Base-by-base conservation (phyloP, 2,888 invertebrate genomes). In the Drosophila recens region DNA sequence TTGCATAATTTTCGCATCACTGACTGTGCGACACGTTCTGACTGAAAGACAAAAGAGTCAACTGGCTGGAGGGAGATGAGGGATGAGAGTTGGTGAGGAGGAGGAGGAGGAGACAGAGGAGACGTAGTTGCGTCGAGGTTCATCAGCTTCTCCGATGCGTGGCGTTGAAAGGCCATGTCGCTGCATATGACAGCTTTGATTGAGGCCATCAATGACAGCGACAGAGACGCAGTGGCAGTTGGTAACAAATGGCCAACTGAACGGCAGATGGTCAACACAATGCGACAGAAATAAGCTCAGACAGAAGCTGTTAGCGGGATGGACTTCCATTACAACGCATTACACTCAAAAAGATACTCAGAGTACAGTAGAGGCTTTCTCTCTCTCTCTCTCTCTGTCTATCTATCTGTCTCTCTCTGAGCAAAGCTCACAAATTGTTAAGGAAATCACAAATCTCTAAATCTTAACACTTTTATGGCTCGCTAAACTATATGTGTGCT, bases 161-260 rank as follows among this genome's bases (percentile, higher is more conserved):
- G 62, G 67, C 52, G 75, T 15, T 75, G 65, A 74, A 53, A 57
- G 80, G 67, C 43, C 64, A 30, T 72, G 63, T 78, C 63, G 59
- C 67, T 82, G 87, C 71, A 73, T 87, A 80, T 87, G 83, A 83
- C 82, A 87, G 72, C 67, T 84, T 65, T 84, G 83, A 83, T 83
- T 83, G 85, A 83, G 80, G 82, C 87, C 83, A 78, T 87, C 84
- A 84, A 78, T 82, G 83, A 52, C 87, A 77, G 63, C 67, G 74
- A 54, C 33, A 56, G 11, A 46, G 40, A 36, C 11, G 30, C 38
- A 36, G 4, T 15, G 42, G 8, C 34, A 45, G 54, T 54, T 49
- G 53, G 27, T 30, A 62, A 66, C 67, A 72, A 79, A 86, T 81
- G 81, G 84, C 69, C 64, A 20, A 3, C 36, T 62, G 68, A 33